Evolutionary conservation across 1,140 invertebrate genomes (phyloP), one percentile per base, ranked within the genome.

Genomic region (Drosophila sechellia): DNA sequence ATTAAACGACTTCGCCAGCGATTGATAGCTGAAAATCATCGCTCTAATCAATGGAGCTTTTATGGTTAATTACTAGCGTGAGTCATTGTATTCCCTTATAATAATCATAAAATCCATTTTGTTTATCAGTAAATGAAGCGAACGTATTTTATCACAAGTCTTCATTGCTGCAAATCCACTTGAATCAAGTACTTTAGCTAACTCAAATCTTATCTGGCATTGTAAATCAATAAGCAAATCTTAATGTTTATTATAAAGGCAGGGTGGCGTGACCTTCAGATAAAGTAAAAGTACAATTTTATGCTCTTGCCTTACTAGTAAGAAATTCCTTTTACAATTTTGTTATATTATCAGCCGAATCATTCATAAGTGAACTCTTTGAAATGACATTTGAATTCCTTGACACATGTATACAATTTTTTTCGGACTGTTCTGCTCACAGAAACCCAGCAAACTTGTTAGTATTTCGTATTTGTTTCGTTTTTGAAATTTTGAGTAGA

Each of bases 401-500:
- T 57, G 49, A 25, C 50, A 56, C 34, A 11, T 27, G 22, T 31
- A 5, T 31, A 15, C 2, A 13, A 35, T 6, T 35, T 27, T 4
- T 17, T n/a, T 31, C 22, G 2, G 15, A 17, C 15, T 63, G 27
- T 43, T 25, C 27, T 13, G 4, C 5, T n/a, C 17, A 27, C 13
- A 40, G 8, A 65, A 66, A 65, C 45, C 10, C 11, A 66, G 64
- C n/a, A 35, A 50, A 65, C 64, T 22, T 12, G n/a, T 49, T 11
- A 17, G 42, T 31, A 13, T 25, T 49, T 65, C 8, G 1, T 15
- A 49, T n/a, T 66, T 10, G 43, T 17, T 40, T 11, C 15, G 43
- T 49, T 55, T 49, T 70, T 5, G 27, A 71, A 71, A 71, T 70
- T 71, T 48, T 5, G 5, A 70, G 68, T 71, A 70, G 35, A 49